Evolutionary conservation across 2,888 invertebrate genomes (phyloP).

Genomic region (Drosophila birchii): DNA sequence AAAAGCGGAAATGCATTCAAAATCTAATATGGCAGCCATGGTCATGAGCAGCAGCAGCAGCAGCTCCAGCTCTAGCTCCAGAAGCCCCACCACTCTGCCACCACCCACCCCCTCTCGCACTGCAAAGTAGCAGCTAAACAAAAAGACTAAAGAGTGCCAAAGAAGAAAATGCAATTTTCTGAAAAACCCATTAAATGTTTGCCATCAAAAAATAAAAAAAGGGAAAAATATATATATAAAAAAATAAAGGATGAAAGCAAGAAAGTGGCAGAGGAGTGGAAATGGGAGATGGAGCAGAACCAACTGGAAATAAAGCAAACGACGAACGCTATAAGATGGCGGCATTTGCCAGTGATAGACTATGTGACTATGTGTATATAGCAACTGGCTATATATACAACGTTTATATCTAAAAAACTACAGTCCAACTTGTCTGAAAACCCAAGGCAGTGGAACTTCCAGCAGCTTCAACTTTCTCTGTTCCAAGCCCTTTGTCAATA

Average conservation of each 20-base stretch:
- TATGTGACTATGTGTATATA: constrained; percentile 47
- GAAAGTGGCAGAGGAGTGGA: constrained; percentile 21
- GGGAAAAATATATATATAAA: constrained; percentile 13
- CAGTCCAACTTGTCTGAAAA: constrained; percentile 8
- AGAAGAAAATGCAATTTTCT: constrained; percentile 83
- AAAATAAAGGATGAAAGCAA: constrained; percentile 45
- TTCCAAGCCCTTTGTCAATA: neutral
- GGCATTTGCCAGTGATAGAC: constrained; percentile 47
- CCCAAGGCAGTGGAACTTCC: constrained; percentile 7
- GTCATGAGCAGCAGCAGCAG: constrained; percentile 77
- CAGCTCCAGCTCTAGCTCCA: constrained; percentile 34
- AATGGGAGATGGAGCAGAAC: constrained; percentile 35
- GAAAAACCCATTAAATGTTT: constrained; percentile 82
- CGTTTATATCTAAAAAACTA: constrained; percentile 13
- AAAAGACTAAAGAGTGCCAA: constrained; percentile 79
- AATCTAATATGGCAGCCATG: constrained; percentile 82
- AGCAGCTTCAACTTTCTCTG: neutral
- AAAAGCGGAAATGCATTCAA: constrained; percentile 82
- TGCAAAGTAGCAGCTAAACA: constrained; percentile 76
- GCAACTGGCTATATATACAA: constrained; percentile 20
- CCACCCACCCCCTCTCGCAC: constrained; percentile 22
- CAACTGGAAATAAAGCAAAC: constrained; percentile 77
- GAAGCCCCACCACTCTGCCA: too few relatives aligned
- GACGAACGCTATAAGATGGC: constrained; percentile 55
- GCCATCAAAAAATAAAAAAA: constrained; percentile 62